A percentile compares a stretch with the other conserved stretches of the same genome.
These are phyloP conservation scores for Procavia capensis DNA, from an alignment of 2,113 vertebrate genomes.

Conservation along the genomic window DNA sequence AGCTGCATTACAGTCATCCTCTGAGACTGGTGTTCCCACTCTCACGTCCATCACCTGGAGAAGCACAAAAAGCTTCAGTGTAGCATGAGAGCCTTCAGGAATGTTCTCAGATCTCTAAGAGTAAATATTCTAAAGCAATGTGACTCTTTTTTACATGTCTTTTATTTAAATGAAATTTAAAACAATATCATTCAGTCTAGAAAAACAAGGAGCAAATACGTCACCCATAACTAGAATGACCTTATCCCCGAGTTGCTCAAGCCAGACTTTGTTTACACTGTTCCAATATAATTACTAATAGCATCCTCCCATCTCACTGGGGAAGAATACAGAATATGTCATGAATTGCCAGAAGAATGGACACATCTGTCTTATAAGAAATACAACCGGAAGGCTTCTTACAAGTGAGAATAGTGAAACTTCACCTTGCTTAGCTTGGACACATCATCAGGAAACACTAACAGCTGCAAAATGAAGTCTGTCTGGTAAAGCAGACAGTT, in stretches of 20 bases:
- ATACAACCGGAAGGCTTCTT: not conserved
- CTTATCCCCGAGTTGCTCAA: not conserved
- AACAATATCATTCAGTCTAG: not conserved
- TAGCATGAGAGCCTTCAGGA: not conserved
- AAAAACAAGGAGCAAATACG: constrained; percentile 8
- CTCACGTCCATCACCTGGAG: not conserved
- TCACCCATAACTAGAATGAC: not conserved
- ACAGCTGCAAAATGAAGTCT: not conserved
- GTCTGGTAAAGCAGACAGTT: not conserved
- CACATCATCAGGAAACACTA: not conserved
- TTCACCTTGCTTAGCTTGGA: not conserved
- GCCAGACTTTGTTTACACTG: not conserved
- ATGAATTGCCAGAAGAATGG: not conserved
- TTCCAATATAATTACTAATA: not conserved
- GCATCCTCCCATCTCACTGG: no score
- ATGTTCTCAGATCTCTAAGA: not conserved
- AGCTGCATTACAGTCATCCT: not conserved
- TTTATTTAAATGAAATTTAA: not conserved
- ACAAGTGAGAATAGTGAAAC: not conserved
- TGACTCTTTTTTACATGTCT: not conserved
- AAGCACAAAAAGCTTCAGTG: not conserved
- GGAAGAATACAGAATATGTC: no score
- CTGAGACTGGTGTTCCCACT: not conserved
- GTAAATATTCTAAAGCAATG: constrained; percentile 2
- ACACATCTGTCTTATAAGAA: not conserved